Conservation (phyloP, 1,140 invertebrate species). For the Papilio polytes region DNA sequence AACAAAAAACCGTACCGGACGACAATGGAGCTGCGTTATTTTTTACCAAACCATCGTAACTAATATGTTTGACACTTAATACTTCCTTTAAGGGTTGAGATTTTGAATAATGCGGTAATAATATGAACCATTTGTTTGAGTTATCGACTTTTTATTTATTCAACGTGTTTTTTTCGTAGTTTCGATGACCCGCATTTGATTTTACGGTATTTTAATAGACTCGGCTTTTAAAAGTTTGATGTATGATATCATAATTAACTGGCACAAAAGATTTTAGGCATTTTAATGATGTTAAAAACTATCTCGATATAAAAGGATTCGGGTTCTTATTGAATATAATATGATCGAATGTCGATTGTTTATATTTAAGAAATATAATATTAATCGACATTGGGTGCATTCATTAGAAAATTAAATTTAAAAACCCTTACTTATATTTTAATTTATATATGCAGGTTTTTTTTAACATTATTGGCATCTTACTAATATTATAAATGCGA, state of each 20-base stretch:
- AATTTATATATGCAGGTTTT: too few species aligned
- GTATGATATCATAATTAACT: conserved; percentile 73
- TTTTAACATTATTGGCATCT: too few species aligned
- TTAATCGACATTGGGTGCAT: neutral
- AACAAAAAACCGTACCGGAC: conserved; percentile 29
- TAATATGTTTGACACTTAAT: conserved; percentile 74
- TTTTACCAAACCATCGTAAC: conserved; percentile 57
- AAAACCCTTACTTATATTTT: too few species aligned
- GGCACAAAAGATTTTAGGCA: conserved; percentile 37
- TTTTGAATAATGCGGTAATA: conserved; percentile 65
- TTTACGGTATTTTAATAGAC: conserved; percentile 59
- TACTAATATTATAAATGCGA: too few species aligned
- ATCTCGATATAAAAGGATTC: conserved; percentile 35
- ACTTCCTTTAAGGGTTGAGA: conserved; percentile 65
- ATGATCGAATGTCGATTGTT: conserved; percentile 25
- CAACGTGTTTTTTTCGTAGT: conserved; percentile 43
- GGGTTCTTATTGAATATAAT: conserved; percentile 41
- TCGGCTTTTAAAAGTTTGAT: conserved; percentile 56
- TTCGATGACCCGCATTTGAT: conserved; percentile 47
- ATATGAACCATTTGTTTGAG: conserved; percentile 64
- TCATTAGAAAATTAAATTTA: neutral
- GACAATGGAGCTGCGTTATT: conserved; percentile 47
- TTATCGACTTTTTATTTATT: conserved; percentile 55
- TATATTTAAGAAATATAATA: neutral
- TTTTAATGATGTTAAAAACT: conserved; percentile 29